A percentile compares a stretch with the other conserved stretches of the same genome.
Conservation (phyloP, 2,888 invertebrate genomes). For the Mystacides longicornis region DNA sequence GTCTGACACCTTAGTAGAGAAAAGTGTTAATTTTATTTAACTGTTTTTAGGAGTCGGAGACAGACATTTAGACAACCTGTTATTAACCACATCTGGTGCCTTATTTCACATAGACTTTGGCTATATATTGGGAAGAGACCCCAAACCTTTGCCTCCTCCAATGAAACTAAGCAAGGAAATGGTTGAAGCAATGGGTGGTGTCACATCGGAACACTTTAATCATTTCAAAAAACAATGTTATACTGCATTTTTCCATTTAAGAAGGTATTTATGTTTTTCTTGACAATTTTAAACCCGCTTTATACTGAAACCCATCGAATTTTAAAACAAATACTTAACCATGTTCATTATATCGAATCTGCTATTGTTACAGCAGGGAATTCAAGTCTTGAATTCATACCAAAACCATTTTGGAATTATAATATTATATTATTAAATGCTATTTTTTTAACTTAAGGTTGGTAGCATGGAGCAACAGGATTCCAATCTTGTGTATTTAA, state of each 20-base stretch:
- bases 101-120: conserved; percentile 98
- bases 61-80: conserved; percentile 93
- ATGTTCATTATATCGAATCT: too few species aligned
- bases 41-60: conserved; percentile 78
- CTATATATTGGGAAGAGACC: conserved; percentile 94
- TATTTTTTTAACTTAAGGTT: too few species aligned
- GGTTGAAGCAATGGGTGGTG: conserved; percentile 96
- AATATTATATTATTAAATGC: too few species aligned
- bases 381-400: too few species aligned
- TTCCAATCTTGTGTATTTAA: too few species aligned
- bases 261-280: conserved; percentile 54
- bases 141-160: conserved; percentile 96
- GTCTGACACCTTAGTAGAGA: background rate
- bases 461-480: too few species aligned
- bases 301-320: background rate
- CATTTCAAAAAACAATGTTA: conserved; percentile 92
- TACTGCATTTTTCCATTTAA: conserved; percentile 89
- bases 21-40: background rate
- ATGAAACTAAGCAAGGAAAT: conserved; percentile 99
- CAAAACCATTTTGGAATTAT: too few species aligned
- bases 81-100: conserved; percentile 84
- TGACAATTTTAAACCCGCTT: background rate
- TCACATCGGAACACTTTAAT: conserved; percentile 85
- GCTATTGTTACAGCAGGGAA: too few species aligned
- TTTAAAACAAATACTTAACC: too few species aligned